Evolutionary conservation across 2,888 invertebrate species (phyloP).

Genomic region (Tetragonula carbonaria): DNA sequence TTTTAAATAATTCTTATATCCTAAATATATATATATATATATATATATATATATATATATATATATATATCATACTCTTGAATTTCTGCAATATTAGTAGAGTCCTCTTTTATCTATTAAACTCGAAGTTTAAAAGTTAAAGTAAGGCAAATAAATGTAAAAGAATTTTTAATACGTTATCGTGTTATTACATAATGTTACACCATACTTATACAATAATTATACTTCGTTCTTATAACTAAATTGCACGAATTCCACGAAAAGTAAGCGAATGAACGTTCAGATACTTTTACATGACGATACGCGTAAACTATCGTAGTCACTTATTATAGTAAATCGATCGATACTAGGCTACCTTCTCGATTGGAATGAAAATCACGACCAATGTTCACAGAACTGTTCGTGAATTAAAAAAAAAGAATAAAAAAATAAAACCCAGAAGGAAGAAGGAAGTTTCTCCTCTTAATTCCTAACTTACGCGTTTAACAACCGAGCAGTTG

Average conservation of each 20-base stretch:
- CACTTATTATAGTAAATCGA: conserved; percentile 10
- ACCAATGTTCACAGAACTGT: neutral
- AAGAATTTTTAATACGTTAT: neutral
- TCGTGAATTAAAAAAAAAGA: conserved; percentile 1
- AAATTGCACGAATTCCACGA: neutral
- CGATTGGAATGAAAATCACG: conserved; percentile 7
- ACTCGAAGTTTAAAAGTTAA: neutral
- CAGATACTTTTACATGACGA: neutral
- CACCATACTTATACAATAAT: neutral
- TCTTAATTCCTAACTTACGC: neutral
- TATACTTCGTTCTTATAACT: neutral
- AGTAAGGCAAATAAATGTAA: neutral
- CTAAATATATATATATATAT: neutral
- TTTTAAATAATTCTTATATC: too few relatives aligned
- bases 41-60: too few relatives aligned
- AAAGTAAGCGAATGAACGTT: neutral
- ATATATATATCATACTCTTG: neutral
- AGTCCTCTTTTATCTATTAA: neutral
- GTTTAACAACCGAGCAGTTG: neutral
- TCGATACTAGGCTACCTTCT: conserved; percentile 7
- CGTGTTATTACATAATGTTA: too few relatives aligned
- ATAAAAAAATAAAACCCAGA: neutral
- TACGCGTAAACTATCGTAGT: neutral
- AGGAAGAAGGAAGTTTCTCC: neutral
- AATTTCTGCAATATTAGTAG: neutral